Percentiles rank a stretch among this genome's conserved stretches.
Evolutionary conservation across 1,140 invertebrate genomes (phyloP).

Genomic region (Saccostrea echinata): DNA sequence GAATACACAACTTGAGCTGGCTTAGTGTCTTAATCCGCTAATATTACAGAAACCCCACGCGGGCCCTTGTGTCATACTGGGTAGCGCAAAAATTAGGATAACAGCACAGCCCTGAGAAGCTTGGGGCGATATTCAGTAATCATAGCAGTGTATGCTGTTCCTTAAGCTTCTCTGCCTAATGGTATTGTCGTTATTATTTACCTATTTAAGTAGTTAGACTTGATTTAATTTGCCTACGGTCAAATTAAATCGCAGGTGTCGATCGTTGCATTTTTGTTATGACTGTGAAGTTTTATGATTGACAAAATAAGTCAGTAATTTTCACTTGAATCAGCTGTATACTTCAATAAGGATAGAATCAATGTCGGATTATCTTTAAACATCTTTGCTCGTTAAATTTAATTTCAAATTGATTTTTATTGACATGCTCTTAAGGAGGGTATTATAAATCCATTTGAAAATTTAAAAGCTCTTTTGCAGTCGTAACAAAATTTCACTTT

Average conservation of each 20-base stretch:
- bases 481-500: not conserved
- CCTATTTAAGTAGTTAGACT: conserved; percentile 4
- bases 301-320: not conserved
- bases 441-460: not conserved
- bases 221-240: not conserved
- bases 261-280: not conserved
- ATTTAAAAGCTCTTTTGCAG: not conserved
- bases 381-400: not conserved
- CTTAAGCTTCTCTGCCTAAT: not conserved
- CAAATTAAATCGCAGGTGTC: conserved; percentile 4
- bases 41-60: conserved; percentile 12
- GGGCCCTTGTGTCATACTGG: not conserved
- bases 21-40: not conserved
- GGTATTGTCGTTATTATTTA: not conserved
- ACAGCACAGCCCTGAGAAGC: not conserved
- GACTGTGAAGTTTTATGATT: not conserved
- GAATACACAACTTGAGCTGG: conserved; percentile 2
- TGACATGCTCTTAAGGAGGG: not conserved
- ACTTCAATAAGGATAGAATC: not conserved
- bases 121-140: not conserved
- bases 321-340: not conserved
- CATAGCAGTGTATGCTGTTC: not conserved
- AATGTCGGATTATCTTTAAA: not conserved
- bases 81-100: conserved; percentile 7
- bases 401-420: conserved; percentile 36